Base-by-base conservation (phyloP, 2,113 vertebrate species). In the Halcyon senegalensis region DNA sequence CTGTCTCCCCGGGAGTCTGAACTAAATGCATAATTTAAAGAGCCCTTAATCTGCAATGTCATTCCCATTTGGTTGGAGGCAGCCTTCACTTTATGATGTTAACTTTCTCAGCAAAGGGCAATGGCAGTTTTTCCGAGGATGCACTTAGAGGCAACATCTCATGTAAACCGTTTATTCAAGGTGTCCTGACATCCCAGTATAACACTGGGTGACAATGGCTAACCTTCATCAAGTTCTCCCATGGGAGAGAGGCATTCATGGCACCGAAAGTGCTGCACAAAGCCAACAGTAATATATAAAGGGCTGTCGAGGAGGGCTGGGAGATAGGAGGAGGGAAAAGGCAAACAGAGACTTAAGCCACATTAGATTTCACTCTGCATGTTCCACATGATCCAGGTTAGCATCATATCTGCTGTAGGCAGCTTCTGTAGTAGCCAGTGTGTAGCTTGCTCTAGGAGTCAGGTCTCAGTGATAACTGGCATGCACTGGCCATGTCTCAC, bases 11-110 rank as follows among this genome's bases (percentile, higher is more conserved):
- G 37, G 97, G 98, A 98, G 97, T 96, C 96, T 96, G 98, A 98
- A 96, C 94, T 97, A 97, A 93, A 97, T 97, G 96, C 94, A 98
- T 97, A 97, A 97, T 98, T 97, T 98, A 98, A 98, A 98, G 96
- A 98, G 97, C 94, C 97, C 97, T 98, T 98, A 97, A 97, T 98
- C 96, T 97, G 95, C 92, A 93, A 89, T 98, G 97, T 97, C 98
- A 97, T 97, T 98, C 96, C 98, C 97, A 98, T 98, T 97, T 97
- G 97, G 96, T 98, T 84, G 10, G 96, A 98, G 96, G 97, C 96
- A 98, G 97, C 94, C 93, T 98, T 96, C 97, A 98, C 97, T 98
- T 98, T 96, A 98, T 98, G 97, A 98, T 98, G 97, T 97, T 97
- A 98, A 98, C 94, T 97, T 98, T 97, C 97, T 94, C 96, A 89